Evolutionary conservation across 2,888 invertebrate species (phyloP), one percentile per base, ranked within the genome.

Genomic region (Nyleta sp.): DNA sequence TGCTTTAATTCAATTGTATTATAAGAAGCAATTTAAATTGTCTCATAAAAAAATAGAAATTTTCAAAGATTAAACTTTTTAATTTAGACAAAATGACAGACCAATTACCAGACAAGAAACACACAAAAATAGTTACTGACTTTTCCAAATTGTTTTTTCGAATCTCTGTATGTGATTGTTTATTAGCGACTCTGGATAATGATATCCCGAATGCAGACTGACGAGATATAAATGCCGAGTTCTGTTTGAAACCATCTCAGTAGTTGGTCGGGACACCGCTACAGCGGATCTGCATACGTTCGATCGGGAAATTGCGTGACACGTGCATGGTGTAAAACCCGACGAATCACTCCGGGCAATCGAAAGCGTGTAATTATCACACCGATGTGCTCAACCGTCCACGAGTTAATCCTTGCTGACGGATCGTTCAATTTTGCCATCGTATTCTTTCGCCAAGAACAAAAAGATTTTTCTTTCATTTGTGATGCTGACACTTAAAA

Each of bases 201-300:
- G 44, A 48, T 72, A 67, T 55, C 22, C 65, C 13, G 22, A 44
- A 33, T 64, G 44, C 52, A 44, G 65, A 60, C 53, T 55, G 75
- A 55, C 55, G 67, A 68, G 71, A 71, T 79, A 79, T 79, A 79
- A 79, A 79, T 75, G 79, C 71, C 48, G 71, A 42, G 79, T 67
- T 79, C 38, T 50, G 62, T 60, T 71, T 65, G 52, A 57, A 68
- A 53, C 35, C 62, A 60, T 65, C 57, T 75, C 67, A 79, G 79
- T 79, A 67, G 74, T 72, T 72, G 75, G 40, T 42, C 31, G 71
- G 35, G 50, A 68, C 67, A 71, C 44, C 28, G 55, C 59, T 50
- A 75, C 75, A 72, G 15, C 67, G 75, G 79, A 74, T 79, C 79
- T 75, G 79, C 79, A 79, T 75, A 72, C 55, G 60, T 24, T 40